Evolutionary conservation across 2,797 vertebrate species (phyloP), one percentile per base, ranked within the genome.

Genomic region (Tamandua tetradactyla): DNA sequence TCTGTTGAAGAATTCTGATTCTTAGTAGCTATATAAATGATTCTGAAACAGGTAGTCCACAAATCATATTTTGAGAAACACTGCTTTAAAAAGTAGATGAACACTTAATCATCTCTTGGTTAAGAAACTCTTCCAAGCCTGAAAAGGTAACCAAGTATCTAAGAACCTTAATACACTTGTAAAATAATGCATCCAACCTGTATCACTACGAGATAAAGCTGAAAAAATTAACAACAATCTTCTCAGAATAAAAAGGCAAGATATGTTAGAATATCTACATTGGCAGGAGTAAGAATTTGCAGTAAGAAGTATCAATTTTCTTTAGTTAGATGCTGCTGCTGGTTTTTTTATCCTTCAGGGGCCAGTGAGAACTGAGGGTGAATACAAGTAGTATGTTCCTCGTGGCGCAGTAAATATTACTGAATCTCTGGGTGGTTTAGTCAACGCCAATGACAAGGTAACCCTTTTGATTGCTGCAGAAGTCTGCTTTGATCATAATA

Each of bases 391-490:
- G 3, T 72, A 47, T 89, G 93, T 93, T 95, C 69, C 94, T 78
- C 72, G 87, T 95, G 85, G 96, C 62, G 81, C 57, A 94, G 83
- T 81, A 95, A 89, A 94, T 93, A 97, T 87, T 20, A 42, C 37
- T 37, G 95, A 79, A 49, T 91, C 89, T 90, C 69, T 97, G 96
- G 92, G 91, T 55, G 64, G 49, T 47, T 94, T 81, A 82, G 69
- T 42, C 37, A 75, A 72, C 40, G 76, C 20, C 90, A 95, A 44
- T 94, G 94, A 87, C 94, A 96, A 96, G 59, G 72, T n/a, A 88
- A 92, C 88, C 80, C 92, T n/a, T 95, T 81, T 74, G 71, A 82
- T 78, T 94, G 97, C 80, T 97, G 37, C 11, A 84, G 55, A 72
- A 80, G 75, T 32, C n/a, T 81, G 52, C 64, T 82, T 89, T 96